Evolutionary conservation across 2,888 invertebrate species (phyloP), one percentile per base, ranked within the genome.

Genomic region (Magallana nippona): DNA sequence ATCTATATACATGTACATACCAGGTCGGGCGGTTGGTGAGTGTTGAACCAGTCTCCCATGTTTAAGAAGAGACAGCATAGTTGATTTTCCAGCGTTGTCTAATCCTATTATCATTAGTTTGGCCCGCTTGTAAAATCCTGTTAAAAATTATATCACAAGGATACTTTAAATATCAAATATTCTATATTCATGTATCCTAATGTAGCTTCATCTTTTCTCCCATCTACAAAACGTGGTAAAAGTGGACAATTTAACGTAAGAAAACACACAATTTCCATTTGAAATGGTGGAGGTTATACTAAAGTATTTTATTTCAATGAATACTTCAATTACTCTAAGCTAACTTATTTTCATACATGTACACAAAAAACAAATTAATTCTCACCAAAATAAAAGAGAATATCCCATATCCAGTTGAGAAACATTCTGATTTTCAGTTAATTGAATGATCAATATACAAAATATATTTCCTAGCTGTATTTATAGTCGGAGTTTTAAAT

Each of bases 11-110:
- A 27, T 44, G 44, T 55, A 71, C 22, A 55, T 86, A 90, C 90
- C 58, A 55, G 86, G 81, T 79, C 84, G 85, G 32, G 56, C 60
- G 10, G 90, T 89, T 1, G 89, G 90, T 2, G 86, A 86, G 32
- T 89, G 87, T 82, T 89, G 89, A 11, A 88, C 83, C 15, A 89
- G 63, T 81, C 88, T 84, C 8, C 88, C 88, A 17, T 83, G 83
- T 60, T 84, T 83, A 55, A 90, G 55, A 15, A 86, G 78, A 78
- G 85, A 86, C 19, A 90, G 60, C n/a, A 90, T 55, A 2, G 90
- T 90, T 0, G 90, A 89, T 83, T 90, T 90, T 17, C 90, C 90
- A 8, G 90, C 90, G 82, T 89, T 90, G 78, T 89, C 90, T 63
- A 90, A 82, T 8, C 90, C 90, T 27, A 90, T 87, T 32, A 90